phyloP scores from a whole-genome alignment of 1,140 invertebrate species.

The Neotoxoptera formosana region DNA sequence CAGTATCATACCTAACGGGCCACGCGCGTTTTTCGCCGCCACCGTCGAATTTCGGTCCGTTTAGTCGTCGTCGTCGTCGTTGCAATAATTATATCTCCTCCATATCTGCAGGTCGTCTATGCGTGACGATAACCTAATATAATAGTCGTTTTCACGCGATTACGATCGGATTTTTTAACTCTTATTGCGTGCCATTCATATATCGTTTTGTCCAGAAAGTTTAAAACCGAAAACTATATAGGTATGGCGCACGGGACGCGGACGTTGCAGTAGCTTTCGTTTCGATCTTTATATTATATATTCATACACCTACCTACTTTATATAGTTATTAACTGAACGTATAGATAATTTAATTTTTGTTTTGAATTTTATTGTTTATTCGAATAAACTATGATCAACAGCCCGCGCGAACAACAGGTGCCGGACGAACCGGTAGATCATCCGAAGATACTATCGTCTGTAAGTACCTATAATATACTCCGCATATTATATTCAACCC shows the following conservation, averaged over 20 bases:
- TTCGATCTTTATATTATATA: background rate
- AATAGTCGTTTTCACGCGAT: background rate
- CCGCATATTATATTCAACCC: background rate
- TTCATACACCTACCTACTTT: background rate
- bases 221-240: background rate
- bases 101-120: background rate
- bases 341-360: background rate
- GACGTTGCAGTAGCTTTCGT: background rate
- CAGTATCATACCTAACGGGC: background rate
- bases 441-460: constrained; percentile 31
- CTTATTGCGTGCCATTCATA: background rate
- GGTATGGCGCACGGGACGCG: too few relatives aligned
- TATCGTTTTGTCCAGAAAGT: background rate
- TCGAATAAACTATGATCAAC: constrained; percentile 28
- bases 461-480: constrained; percentile 1
- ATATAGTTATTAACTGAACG: background rate
- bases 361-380: background rate
- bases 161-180: background rate
- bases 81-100: too few relatives aligned
- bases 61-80: background rate
- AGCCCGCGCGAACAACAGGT: constrained; percentile 35
- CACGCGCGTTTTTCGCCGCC: background rate
- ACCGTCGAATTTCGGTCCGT: background rate
- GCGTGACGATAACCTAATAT: background rate
- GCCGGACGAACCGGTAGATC: constrained; percentile 33